Evolutionary conservation across 1,140 invertebrate genomes (phyloP).

Genomic region (Zaprionus davidi): DNA sequence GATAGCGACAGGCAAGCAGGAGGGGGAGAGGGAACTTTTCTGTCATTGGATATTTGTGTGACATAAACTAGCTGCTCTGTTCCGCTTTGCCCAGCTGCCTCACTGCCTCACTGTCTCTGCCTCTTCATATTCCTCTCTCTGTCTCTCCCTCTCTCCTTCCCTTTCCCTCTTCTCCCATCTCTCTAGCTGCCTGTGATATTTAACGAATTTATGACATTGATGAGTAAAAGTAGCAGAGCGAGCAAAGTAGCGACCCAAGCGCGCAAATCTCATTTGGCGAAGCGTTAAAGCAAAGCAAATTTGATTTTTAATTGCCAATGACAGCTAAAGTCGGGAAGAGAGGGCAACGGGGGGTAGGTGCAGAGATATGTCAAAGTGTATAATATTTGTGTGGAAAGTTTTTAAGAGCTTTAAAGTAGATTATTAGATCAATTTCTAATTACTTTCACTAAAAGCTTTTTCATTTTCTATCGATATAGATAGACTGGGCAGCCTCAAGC

Average conservation of each 20-base stretch:
- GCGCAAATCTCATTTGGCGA: conserved; percentile 67
- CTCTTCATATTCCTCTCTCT: neutral
- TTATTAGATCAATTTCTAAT: neutral
- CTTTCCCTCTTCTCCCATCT: neutral
- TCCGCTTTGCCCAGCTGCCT: neutral
- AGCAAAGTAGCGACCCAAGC: neutral
- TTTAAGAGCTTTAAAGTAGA: neutral
- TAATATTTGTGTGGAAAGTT: neutral
- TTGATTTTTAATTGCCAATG: conserved; percentile 76
- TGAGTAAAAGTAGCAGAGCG: conserved; percentile 1
- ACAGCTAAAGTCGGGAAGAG: conserved; percentile 32
- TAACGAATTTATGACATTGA: conserved; percentile 74
- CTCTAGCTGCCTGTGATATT: conserved; percentile 51
- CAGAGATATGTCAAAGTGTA: neutral
- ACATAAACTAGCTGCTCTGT: conserved; percentile 66
- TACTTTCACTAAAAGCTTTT: neutral
- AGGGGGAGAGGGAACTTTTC: neutral
- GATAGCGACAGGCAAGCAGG: neutral
- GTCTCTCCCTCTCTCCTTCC: neutral
- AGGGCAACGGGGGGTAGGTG: neutral
- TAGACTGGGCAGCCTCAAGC: neutral
- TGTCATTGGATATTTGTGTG: conserved; percentile 80
- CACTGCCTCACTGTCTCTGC: neutral
- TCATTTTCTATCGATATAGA: neutral
- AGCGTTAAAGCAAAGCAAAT: conserved; percentile 68